Percentiles rank a stretch among this genome's conserved stretches.
Evolutionary conservation across 2,113 vertebrate genomes (phyloP).

Genomic region (Hippocampus zosterae): DNA sequence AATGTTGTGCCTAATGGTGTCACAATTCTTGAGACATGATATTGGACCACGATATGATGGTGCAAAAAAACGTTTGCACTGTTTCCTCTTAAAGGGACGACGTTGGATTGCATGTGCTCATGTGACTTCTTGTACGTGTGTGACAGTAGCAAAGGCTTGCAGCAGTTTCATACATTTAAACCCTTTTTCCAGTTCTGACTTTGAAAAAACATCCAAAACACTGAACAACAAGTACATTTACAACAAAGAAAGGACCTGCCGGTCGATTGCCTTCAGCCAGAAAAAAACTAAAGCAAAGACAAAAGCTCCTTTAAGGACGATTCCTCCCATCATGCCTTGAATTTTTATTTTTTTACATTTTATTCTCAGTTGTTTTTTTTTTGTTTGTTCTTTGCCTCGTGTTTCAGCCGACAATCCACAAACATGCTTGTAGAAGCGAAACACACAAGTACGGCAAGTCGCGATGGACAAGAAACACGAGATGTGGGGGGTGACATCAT

Average conservation of each 20-base stretch:
- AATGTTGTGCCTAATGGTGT: not conserved
- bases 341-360: not conserved
- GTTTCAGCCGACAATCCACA: conserved; percentile 29
- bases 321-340: conserved; percentile 18
- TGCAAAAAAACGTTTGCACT: conserved; percentile 9
- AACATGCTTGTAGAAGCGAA: conserved; percentile 57
- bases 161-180: conserved; percentile 18
- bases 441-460: conserved; percentile 60
- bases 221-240: conserved; percentile 48
- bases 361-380: conserved; percentile 6
- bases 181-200: conserved; percentile 30
- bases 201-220: conserved; percentile 58
- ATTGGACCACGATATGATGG: conserved; percentile 4
- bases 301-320: conserved; percentile 13
- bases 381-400: conserved; percentile 10
- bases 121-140: conserved; percentile 17
- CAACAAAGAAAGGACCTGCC: conserved; percentile 55
- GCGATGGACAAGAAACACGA: conserved; percentile 50
- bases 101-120: conserved; percentile 37
- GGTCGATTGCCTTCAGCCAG: conserved; percentile 51
- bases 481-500: conserved; percentile 36
- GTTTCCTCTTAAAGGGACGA: conserved; percentile 45
- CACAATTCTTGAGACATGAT: not conserved
- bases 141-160: conserved; percentile 23
- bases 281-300: not conserved